Conservation (phyloP, 2,888 invertebrate genomes). For the Himalopsyche tibetana region DNA sequence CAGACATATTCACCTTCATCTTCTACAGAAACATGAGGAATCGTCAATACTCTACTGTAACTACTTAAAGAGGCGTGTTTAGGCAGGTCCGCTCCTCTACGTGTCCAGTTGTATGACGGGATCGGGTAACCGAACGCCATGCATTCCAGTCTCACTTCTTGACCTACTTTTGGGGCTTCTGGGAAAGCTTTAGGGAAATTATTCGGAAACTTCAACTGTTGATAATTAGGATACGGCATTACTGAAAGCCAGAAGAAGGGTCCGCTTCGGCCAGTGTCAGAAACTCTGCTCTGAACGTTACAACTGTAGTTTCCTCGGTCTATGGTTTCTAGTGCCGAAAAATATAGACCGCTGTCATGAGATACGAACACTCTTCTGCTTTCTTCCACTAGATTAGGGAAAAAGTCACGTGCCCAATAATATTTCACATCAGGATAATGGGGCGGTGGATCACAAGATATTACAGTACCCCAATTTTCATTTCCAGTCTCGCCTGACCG, state of each 20-base stretch:
- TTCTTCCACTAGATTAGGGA: constrained; percentile 95
- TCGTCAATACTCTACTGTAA: constrained; percentile 90
- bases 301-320: constrained; percentile 95
- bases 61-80: constrained; percentile 83
- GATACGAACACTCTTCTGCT: constrained; percentile 96
- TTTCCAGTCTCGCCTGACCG: constrained; percentile 89
- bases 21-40: constrained; percentile 91
- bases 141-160: constrained; percentile 94
- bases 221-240: constrained; percentile 91
- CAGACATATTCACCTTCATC: constrained; percentile 97
- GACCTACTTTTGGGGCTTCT: constrained; percentile 92
- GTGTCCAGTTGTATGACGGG: constrained; percentile 95
- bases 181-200: constrained; percentile 98
- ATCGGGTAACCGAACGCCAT: constrained; percentile 97
- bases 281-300: constrained; percentile 91
- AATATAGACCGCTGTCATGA: constrained; percentile 94
- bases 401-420: constrained; percentile 93
- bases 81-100: constrained; percentile 84
- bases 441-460: constrained; percentile 94
- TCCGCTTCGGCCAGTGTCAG: constrained; percentile 92
- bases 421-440: constrained; percentile 93
- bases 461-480: constrained; percentile 95
- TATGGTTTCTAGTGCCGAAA: constrained; percentile 93
- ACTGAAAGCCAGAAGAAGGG: constrained; percentile 91
- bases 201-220: constrained; percentile 93